phyloP scores from a whole-genome alignment of 1,140 invertebrate species.

The Vanessa tameamea region DNA sequence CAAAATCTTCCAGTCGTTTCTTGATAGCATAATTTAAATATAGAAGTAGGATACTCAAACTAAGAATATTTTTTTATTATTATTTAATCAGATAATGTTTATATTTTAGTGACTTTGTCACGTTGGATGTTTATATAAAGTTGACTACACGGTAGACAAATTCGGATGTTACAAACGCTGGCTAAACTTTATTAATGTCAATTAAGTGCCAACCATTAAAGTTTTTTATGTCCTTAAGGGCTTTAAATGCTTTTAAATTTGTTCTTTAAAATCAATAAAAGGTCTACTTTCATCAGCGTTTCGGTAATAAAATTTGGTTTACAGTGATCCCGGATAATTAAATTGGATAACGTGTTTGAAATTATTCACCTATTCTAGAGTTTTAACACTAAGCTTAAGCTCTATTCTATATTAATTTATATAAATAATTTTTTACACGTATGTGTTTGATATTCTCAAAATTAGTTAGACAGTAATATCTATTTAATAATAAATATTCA shows the following conservation, averaged over 20 bases:
- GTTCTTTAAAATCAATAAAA: constrained; percentile 76
- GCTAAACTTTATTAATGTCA: constrained; percentile 33
- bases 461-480: too few relatives aligned
- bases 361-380: not conserved
- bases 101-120: too few relatives aligned
- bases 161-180: not conserved
- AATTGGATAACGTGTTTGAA: constrained; percentile 61
- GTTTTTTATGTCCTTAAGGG: constrained; percentile 62
- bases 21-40: too few relatives aligned
- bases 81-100: too few relatives aligned
- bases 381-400: not conserved
- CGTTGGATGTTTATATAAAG: too few relatives aligned
- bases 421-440: not conserved
- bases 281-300: constrained; percentile 71
- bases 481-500: too few relatives aligned
- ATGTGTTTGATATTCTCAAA: too few relatives aligned
- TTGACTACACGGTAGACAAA: too few relatives aligned
- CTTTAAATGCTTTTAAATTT: constrained; percentile 72
- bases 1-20: too few relatives aligned
- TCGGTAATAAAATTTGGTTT: constrained; percentile 75
- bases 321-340: constrained; percentile 67
- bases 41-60: too few relatives aligned
- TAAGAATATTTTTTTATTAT: too few relatives aligned
- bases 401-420: constrained; percentile 3
- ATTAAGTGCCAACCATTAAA: constrained; percentile 45